Evolutionary conservation across 2,113 vertebrate species (phyloP), one percentile per base, ranked within the genome.

Genomic region (Hippocampus guttulatus): DNA sequence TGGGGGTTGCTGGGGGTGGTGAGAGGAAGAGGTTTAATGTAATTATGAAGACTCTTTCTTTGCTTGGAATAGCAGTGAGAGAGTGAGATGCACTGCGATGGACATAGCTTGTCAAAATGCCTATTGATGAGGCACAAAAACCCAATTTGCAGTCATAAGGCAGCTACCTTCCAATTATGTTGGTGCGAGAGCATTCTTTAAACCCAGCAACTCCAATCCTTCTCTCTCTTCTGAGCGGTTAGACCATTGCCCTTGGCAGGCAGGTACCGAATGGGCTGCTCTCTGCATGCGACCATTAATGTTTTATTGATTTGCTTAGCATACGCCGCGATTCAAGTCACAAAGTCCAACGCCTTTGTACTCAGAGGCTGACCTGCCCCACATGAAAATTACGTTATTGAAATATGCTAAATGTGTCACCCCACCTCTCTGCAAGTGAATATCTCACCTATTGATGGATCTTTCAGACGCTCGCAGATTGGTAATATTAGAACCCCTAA

Each of bases 31-130:
- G 92, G 93, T 92, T 90, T 93, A 95, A 96, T 92, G 92, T 94
- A 95, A 95, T 96, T 95, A 96, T 95, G 92, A 93, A 93, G 93
- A 94, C 92, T 93, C 92, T 92, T 93, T 95, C 93, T 94, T 92
- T 91, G 82, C 76, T 45, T 87, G 84, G 87, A 71, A 81, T 84
- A 87, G 93, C 88, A 92, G n/a, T n/a, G n/a, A n/a, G n/a, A 94
- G 93, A 90, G 92, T 92, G 88, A 92, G 93, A 89, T 85, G 92
- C 87, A 79, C 89, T 25, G 90, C 95, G 95, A 96, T 92, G 93
- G 95, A 95, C 92, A 89, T 89, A 86, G 92, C 93, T 94, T 93
- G 94, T 96, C 96, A 95, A 93, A 95, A 95, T 93, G 92, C 91
- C 93, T 94, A 94, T 93, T 94, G 94, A 95, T 94, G 92, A 94